A percentile compares a stretch with the other conserved stretches of the same genome.
Evolutionary conservation across 2,888 invertebrate genomes (phyloP).

Genomic region (Perdita meconis): DNA sequence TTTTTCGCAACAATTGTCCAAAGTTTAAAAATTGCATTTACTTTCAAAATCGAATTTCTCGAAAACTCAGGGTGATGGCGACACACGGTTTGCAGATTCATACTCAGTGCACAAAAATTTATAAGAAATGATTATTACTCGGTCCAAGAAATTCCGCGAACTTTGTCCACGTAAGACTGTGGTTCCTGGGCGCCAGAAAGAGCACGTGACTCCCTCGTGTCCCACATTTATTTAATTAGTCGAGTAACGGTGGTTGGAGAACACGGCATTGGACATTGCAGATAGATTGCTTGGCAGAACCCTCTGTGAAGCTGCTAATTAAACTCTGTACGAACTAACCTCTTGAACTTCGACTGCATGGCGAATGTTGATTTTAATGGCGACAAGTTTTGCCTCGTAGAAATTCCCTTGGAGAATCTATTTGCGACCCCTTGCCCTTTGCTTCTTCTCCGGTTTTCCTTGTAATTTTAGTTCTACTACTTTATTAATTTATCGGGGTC

Average conservation of each 20-base stretch:
- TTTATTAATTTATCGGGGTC: constrained; percentile 5
- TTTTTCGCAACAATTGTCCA: no score
- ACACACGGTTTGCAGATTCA: no score
- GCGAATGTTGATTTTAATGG: constrained; percentile 42
- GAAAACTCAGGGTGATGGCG: no score
- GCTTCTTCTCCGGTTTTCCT: background rate
- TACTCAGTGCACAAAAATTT: no score
- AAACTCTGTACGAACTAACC: constrained; percentile 72
- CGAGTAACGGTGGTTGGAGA: constrained; percentile 42
- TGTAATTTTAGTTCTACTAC: background rate
- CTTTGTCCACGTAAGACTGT: constrained; percentile 7
- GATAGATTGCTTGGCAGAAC: constrained; percentile 76
- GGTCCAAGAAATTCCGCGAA: constrained; percentile 10
- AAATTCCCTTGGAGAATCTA: constrained; percentile 53
- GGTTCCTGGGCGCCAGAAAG: constrained; percentile 22
- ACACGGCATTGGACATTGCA: constrained; percentile 69
- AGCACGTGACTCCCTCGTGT: constrained; percentile 38
- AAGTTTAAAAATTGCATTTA: no score
- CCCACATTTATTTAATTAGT: constrained; percentile 71
- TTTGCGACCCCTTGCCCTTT: constrained; percentile 25
- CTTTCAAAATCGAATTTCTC: no score
- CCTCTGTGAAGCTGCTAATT: constrained; percentile 77
- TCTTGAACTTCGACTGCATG: constrained; percentile 50
- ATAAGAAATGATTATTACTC: no score
- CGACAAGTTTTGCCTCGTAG: constrained; percentile 32